Percentiles rank a stretch among this genome's conserved stretches.
phyloP scores from a whole-genome alignment of 2,888 invertebrate species.

The Criorhina ranunculi region DNA sequence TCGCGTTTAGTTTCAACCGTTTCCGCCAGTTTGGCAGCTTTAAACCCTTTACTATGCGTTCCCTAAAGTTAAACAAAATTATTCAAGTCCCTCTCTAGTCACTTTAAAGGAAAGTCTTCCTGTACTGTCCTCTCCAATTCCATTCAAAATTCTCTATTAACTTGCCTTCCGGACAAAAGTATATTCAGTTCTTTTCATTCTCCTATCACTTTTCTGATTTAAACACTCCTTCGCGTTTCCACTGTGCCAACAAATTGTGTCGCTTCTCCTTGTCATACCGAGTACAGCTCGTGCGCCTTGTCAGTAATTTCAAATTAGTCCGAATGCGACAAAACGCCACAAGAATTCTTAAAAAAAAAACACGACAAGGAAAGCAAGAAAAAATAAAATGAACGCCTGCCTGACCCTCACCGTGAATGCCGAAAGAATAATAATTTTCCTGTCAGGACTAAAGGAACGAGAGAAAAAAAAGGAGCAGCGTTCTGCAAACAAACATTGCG shows the following conservation, averaged over 20 bases:
- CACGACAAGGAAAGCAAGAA: not conserved
- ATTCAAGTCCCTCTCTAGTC: too few species aligned
- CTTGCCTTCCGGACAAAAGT: not conserved
- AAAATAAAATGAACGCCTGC: slow-evolving; percentile 29
- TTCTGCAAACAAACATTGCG: slow-evolving; percentile 68
- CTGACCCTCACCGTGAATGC: slow-evolving; percentile 68
- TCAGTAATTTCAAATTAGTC: slow-evolving; percentile 75
- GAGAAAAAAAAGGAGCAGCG: slow-evolving; percentile 55
- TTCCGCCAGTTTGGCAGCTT: too few species aligned
- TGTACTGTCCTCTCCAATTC: too few species aligned
- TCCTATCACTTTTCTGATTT: slow-evolving; percentile 24
- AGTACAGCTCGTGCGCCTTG: slow-evolving; percentile 42
- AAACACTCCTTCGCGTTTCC: slow-evolving; percentile 36
- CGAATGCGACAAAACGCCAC: slow-evolving; percentile 70
- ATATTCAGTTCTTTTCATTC: not conserved
- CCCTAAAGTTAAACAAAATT: too few species aligned
- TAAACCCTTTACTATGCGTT: too few species aligned
- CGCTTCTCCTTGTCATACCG: slow-evolving; percentile 21
- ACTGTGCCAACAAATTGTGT: slow-evolving; percentile 40
- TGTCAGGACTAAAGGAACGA: slow-evolving; percentile 35
- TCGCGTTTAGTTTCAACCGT: too few species aligned
- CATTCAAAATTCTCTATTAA: too few species aligned
- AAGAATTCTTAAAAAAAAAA: slow-evolving; percentile 51
- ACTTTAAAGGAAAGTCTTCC: too few species aligned
- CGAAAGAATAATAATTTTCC: slow-evolving; percentile 66